These are phyloP conservation scores for Epicauta chinensis DNA, from an alignment of 1,140 invertebrate genomes.

Conservation along the genomic window DNA sequence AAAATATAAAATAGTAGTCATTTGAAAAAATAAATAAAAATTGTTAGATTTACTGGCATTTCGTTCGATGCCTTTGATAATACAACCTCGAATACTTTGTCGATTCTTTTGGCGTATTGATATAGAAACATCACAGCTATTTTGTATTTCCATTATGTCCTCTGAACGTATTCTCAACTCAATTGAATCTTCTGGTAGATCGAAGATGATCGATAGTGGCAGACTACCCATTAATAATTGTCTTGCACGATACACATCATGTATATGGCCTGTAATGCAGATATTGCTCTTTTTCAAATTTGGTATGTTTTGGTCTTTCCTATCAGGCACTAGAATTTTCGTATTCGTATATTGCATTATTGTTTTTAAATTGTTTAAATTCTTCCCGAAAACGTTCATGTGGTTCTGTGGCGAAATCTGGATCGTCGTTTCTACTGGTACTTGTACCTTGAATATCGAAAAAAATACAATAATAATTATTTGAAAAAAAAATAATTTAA, in stretches of 20 bases:
- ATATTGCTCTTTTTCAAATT: constrained; percentile 85
- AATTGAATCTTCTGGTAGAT: constrained; percentile 70
- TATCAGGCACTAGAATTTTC: no score
- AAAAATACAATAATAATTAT: no score
- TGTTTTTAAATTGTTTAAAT: constrained; percentile 76
- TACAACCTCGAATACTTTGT: constrained; percentile 68
- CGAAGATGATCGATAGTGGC: constrained; percentile 89
- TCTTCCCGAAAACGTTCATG: constrained; percentile 75
- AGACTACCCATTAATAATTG: constrained; percentile 88
- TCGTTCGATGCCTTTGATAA: constrained; percentile 79
- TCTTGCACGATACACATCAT: constrained; percentile 81
- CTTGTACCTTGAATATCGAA: constrained; percentile 70
- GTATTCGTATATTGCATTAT: constrained; percentile 83
- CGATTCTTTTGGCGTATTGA: constrained; percentile 80
- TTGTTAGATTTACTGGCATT: constrained; percentile 74
- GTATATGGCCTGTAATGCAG: constrained; percentile 80
- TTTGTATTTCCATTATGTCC: constrained; percentile 65
- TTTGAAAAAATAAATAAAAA: no score
- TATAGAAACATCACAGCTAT: constrained; percentile 77
- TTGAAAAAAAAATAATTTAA: no score
- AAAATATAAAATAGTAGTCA: no score
- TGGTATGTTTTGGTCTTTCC: constrained; percentile 73
- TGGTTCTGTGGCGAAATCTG: constrained; percentile 94
- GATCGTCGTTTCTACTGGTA: constrained; percentile 82
- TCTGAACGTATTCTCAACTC: constrained; percentile 55